These are phyloP conservation scores for Furcifer pardalis DNA, from an alignment of 2,797 vertebrate genomes.

Conservation along the genomic window DNA sequence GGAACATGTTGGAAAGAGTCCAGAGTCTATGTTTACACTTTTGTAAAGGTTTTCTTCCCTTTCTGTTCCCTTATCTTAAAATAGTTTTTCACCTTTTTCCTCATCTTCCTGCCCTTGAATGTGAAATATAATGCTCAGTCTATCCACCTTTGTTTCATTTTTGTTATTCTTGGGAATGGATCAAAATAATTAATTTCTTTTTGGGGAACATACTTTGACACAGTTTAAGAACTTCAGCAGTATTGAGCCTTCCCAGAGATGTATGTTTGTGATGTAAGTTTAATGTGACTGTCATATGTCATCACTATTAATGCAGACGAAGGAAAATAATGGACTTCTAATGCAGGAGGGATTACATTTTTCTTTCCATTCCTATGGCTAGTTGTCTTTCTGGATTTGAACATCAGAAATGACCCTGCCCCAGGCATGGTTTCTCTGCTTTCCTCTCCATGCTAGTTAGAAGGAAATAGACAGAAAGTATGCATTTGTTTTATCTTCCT, in stretches of 20 bases:
- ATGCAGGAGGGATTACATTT: background rate
- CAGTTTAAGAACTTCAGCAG: background rate
- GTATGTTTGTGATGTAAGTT: background rate
- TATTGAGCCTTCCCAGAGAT: background rate
- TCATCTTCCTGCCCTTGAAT: background rate
- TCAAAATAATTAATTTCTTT: constrained; percentile 11
- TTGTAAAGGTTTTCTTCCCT: too few relatives aligned
- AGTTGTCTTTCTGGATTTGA: background rate
- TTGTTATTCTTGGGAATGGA: background rate
- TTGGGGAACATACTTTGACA: background rate
- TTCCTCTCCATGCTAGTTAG: constrained; percentile 14
- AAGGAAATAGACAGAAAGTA: background rate
- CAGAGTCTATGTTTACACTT: background rate
- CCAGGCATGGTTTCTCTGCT: constrained; percentile 16
- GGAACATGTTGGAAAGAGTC: background rate
- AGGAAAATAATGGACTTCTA: background rate
- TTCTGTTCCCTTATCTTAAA: background rate
- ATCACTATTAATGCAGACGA: background rate
- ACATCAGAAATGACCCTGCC: background rate
- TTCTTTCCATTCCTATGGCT: background rate
- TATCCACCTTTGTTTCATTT: background rate
- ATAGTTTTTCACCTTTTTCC: background rate
- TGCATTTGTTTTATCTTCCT: background rate
- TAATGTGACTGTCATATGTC: background rate
- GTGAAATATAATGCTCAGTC: background rate